Percentiles rank a stretch among this genome's conserved stretches.
Evolutionary conservation across 2,113 vertebrate genomes (phyloP).

Genomic region (Microtus richardsoni): DNA sequence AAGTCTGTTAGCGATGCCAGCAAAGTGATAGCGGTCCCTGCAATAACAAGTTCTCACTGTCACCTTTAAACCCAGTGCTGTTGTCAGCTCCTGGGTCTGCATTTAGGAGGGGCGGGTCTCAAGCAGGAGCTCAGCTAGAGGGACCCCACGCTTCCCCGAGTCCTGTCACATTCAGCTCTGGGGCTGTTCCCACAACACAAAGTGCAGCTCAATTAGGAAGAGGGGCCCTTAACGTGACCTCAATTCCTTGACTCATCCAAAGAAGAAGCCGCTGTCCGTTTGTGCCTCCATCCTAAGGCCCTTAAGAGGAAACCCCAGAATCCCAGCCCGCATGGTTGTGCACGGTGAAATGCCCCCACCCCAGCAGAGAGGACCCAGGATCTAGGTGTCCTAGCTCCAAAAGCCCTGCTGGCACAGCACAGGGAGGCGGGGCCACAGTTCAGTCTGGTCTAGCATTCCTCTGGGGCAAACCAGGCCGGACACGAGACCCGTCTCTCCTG

Average conservation of each 20-base stretch:
- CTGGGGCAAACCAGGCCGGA: slow-evolving; percentile 39
- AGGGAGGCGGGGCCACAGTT: slow-evolving; percentile 58
- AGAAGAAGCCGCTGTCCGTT: slow-evolving; percentile 22
- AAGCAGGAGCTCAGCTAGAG: background rate
- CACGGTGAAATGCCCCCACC: background rate
- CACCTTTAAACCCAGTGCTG: slow-evolving; percentile 37
- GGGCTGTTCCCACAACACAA: slow-evolving; percentile 21
- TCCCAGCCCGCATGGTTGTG: background rate
- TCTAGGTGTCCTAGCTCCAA: slow-evolving; percentile 50
- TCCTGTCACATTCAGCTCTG: background rate
- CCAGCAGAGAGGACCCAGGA: background rate
- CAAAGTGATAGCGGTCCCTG: slow-evolving; percentile 49
- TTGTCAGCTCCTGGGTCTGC: background rate
- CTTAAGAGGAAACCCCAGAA: background rate
- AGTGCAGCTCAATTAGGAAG: slow-evolving; percentile 25
- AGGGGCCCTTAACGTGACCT: slow-evolving; percentile 60
- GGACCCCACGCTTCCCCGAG: background rate
- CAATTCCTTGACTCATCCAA: slow-evolving; percentile 29
- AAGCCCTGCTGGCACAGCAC: slow-evolving; percentile 49
- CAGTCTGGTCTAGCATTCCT: slow-evolving; percentile 29
- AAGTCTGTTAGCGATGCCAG: slow-evolving; percentile 20
- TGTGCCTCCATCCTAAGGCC: slow-evolving; percentile 2
- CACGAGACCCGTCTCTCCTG: background rate
- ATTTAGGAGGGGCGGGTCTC: slow-evolving; percentile 25
- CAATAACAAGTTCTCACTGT: slow-evolving; percentile 55